Base-by-base conservation (phyloP, 2,113 vertebrate genomes). In the Excalfactoria chinensis region DNA sequence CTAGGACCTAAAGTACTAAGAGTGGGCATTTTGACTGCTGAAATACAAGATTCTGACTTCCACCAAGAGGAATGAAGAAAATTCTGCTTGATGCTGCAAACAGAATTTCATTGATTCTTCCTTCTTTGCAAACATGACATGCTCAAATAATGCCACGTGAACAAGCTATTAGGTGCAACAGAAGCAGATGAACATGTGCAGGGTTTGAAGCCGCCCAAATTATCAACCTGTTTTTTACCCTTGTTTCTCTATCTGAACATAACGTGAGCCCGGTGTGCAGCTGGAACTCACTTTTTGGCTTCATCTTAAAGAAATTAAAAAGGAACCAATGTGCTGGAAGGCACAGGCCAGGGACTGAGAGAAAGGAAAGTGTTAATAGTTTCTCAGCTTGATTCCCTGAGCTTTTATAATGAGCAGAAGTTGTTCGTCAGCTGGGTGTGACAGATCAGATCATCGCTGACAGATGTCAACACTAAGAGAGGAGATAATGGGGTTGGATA, bases 401-500 rank as follows among this genome's bases (percentile, higher is more conserved):
- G 60, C 74, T 89, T 48, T 37, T 80, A 51, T 63, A 70, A 75
- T 3, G 17, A 48, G 49, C 41, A 93, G 43, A 86, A 82, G 22
- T 53, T 90, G 72, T 77, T 37, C 73, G 92, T 82, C 68, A 91
- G 53, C 83, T 94, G 32, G 6, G 28, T 67, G 23, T 35, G 74
- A 81, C 35, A 91, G 56, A 41, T 71, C 69, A 88, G 62, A 92
- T 69, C 84, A 75, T 60, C 22, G 73, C 67, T 84, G 87, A 71
- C 55, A 78, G 56, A 62, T 40, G 69, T 26, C 60, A 22, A 32
- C 41, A 79, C 14, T 46, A 72, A 32, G 8, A 82, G 41, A 73
- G n/a, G 26, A 70, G 34, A 80, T 87, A 84, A 93, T 88, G 28
- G 73, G 89, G 60, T 62, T 97, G 70, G 86, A 80, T 89, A 60